These are phyloP conservation scores for Hylia prasina DNA, from an alignment of 2,113 vertebrate species.

Conservation along the genomic window DNA sequence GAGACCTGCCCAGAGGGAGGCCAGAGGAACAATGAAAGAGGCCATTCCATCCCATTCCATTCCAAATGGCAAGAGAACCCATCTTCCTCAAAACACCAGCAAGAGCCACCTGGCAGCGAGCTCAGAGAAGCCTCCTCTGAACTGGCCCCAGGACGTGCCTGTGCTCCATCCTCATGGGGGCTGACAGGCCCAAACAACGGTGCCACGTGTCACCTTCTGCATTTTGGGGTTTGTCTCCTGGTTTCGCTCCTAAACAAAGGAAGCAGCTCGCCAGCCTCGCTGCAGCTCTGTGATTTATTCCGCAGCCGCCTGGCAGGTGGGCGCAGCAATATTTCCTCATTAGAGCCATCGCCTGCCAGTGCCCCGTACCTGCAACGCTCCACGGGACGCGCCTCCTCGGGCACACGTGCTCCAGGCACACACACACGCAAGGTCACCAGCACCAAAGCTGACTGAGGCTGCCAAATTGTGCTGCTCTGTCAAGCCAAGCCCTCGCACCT, in stretches of 20 bases:
- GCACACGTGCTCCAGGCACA: rapidly evolving
- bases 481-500: not conserved
- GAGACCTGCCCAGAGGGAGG: not conserved
- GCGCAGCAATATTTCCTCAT: conserved; percentile 48
- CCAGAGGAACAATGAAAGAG: not conserved
- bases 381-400: not conserved
- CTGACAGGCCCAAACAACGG: not conserved
- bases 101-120: not conserved
- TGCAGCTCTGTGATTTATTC: conserved; percentile 3
- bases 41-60: not conserved
- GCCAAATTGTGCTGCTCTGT: not conserved
- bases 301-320: conserved; percentile 3
- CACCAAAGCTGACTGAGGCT: not conserved
- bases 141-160: rapidly evolving
- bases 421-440: not conserved
- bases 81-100: not conserved
- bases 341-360: not conserved
- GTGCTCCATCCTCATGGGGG: rapidly evolving
- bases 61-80: not conserved
- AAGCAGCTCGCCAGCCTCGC: not conserved
- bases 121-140: not conserved
- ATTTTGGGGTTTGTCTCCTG: not conserved
- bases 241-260: not conserved
- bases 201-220: not conserved
- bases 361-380: not conserved